Conservation (phyloP, 2,888 invertebrate genomes). For the Ectropis crepuscularia region DNA sequence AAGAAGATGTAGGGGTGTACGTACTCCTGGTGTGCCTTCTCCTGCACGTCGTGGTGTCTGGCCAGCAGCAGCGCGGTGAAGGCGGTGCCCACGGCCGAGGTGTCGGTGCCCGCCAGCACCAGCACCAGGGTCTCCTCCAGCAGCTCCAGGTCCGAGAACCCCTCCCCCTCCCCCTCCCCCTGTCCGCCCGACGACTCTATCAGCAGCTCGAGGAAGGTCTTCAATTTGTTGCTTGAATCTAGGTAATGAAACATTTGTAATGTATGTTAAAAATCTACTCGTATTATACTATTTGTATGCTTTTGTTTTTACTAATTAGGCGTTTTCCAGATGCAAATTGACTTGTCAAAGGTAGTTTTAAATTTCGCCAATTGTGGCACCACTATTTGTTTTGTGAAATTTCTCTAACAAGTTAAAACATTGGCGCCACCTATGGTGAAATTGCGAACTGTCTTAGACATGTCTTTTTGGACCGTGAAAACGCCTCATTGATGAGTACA, state of each 20-base stretch:
- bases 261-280: too few relatives aligned
- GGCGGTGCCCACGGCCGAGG: constrained; percentile 48
- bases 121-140: constrained; percentile 48
- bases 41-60: constrained; percentile 51
- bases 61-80: constrained; percentile 51
- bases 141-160: constrained; percentile 46
- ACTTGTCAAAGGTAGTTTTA: too few relatives aligned
- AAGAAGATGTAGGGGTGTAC: constrained; percentile 15
- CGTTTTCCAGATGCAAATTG: too few relatives aligned
- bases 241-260: neutral
- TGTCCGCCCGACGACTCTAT: constrained; percentile 40
- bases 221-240: constrained; percentile 21
- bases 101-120: constrained; percentile 50
- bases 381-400: too few relatives aligned
- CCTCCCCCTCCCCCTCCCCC: constrained; percentile 31
- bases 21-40: constrained; percentile 57
- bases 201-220: constrained; percentile 37
- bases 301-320: too few relatives aligned
- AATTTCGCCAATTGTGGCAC: too few relatives aligned
- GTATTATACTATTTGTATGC: too few relatives aligned
- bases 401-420: too few relatives aligned
- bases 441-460: too few relatives aligned
- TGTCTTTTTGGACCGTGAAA: too few relatives aligned
- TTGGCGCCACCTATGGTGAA: too few relatives aligned
- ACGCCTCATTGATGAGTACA: too few relatives aligned